Conservation (phyloP, 2,113 vertebrate genomes). For the Chinchilla lanigera region DNA sequence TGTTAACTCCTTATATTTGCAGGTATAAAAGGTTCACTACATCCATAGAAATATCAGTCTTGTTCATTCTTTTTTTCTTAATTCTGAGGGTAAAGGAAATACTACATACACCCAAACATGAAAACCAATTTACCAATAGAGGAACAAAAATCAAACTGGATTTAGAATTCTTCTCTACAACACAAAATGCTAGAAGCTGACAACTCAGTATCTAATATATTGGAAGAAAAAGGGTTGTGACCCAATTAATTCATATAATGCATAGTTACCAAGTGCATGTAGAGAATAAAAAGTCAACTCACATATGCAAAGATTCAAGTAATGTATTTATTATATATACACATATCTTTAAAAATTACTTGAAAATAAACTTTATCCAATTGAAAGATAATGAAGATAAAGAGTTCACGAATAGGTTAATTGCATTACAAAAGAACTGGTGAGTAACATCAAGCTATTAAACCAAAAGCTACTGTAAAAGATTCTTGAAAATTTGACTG, state of each 20-base stretch:
- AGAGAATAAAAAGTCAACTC: background rate
- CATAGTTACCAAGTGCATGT: background rate
- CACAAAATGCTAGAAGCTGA: background rate
- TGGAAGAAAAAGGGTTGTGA: background rate
- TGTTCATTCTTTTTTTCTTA: background rate
- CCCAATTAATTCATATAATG: background rate
- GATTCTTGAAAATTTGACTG: background rate
- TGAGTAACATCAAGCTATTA: background rate
- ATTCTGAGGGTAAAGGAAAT: background rate
- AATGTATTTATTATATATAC: background rate
- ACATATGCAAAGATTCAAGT: background rate
- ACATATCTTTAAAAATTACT: background rate
- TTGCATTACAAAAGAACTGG: background rate
- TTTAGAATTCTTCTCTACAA: background rate
- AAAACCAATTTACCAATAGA: background rate
- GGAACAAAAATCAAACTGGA: background rate
- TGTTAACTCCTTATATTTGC: background rate
- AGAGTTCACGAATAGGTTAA: background rate
- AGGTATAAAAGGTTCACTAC: background rate
- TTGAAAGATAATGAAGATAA: background rate
- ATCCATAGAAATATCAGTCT: background rate
- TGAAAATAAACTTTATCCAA: background rate
- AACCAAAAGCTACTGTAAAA: background rate
- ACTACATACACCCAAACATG: background rate
- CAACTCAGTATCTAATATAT: background rate